Conservation (phyloP, 1,140 invertebrate genomes). For the Drosophila micromelanica region DNA sequence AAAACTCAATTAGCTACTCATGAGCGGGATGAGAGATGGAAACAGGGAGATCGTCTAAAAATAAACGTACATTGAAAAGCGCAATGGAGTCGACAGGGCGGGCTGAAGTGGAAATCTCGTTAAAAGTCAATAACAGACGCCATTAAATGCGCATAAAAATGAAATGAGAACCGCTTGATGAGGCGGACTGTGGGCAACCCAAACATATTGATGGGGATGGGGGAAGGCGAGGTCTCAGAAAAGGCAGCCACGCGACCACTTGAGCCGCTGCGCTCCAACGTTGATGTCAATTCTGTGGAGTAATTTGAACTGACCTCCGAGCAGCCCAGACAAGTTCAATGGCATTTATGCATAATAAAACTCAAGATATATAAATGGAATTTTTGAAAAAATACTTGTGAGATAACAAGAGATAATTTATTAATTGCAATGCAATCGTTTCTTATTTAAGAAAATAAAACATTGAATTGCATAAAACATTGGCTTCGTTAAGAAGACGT, state of each 20-base stretch:
- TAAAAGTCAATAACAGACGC: constrained; percentile 83
- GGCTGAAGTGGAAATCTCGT: constrained; percentile 74
- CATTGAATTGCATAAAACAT: too few species aligned
- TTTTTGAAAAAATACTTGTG: constrained; percentile 4
- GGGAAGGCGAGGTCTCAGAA: constrained; percentile 9
- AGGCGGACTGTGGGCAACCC: constrained; percentile 21
- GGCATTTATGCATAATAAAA: constrained; percentile 43
- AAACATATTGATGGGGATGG: neutral
- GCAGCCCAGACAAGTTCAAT: constrained; percentile 69
- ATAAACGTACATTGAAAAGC: constrained; percentile 34
- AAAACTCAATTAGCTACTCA: constrained; percentile 74
- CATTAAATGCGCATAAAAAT: constrained; percentile 81
- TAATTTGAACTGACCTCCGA: constrained; percentile 69
- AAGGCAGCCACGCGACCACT: constrained; percentile 68
- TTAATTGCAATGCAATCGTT: neutral
- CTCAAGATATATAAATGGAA: constrained; percentile 7
- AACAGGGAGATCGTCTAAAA: constrained; percentile 41
- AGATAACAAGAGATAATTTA: neutral
- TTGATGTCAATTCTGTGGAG: constrained; percentile 54
- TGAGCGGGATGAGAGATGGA: constrained; percentile 3
- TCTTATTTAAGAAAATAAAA: too few species aligned
- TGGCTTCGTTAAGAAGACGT: too few species aligned
- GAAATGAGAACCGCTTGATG: constrained; percentile 70
- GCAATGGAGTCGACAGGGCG: constrained; percentile 41
- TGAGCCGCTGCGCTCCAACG: constrained; percentile 38